These are phyloP conservation scores for Pristionchus japonicus DNA, from an alignment of 2,888 invertebrate genomes.

Conservation along the genomic window DNA sequence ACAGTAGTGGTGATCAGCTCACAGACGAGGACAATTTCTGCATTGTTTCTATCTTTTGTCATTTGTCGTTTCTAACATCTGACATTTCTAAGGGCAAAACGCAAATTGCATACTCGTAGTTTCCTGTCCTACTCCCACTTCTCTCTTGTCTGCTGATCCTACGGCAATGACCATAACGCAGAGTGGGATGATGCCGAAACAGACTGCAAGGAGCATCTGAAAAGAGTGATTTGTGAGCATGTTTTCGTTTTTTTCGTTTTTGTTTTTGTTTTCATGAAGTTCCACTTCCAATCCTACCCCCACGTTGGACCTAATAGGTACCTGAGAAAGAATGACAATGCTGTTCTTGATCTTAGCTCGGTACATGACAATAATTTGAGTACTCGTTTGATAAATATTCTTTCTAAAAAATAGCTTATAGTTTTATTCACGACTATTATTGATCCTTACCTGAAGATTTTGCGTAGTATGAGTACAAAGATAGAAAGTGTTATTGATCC, in stretches of 20 bases:
- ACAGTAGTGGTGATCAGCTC: no score
- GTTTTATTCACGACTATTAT: not conserved
- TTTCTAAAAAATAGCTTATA: not conserved
- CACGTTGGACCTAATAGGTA: not conserved
- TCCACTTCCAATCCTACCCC: not conserved
- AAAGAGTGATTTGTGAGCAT: not conserved
- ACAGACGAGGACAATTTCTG: not conserved
- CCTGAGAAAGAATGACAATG: not conserved
- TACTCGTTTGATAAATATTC: not conserved
- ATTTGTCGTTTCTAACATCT: not conserved
- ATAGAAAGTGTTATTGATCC: not conserved
- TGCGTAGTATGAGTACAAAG: not conserved
- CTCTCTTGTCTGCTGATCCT: not conserved
- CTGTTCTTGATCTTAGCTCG: not conserved
- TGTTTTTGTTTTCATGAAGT: not conserved
- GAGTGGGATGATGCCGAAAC: not conserved
- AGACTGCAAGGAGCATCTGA: not conserved
- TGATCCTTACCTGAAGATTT: not conserved
- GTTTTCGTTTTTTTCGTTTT: not conserved
- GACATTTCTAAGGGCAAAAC: not conserved
- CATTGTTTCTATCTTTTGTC: not conserved
- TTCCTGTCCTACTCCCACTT: not conserved
- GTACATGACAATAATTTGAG: not conserved
- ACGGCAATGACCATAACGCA: not conserved
- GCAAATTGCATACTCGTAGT: not conserved